Evolutionary conservation across 2,113 vertebrate genomes (phyloP).

Genomic region (Acrocephalus kingi): DNA sequence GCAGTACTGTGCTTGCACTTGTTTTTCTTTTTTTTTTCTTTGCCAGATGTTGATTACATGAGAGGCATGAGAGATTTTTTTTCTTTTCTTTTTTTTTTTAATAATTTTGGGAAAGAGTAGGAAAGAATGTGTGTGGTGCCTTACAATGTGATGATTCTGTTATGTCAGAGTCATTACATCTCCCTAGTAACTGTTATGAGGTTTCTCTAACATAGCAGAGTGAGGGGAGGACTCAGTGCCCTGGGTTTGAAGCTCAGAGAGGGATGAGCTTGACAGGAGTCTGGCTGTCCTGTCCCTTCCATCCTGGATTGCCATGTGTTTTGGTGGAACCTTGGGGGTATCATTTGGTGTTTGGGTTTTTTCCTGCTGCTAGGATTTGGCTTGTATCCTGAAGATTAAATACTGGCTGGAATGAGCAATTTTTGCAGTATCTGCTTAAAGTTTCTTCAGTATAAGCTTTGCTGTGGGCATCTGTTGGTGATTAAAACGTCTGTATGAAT

Average conservation of each 20-base stretch:
- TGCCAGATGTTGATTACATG: neutral
- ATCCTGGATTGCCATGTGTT: neutral
- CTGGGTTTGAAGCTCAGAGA: neutral
- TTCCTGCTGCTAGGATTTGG: neutral
- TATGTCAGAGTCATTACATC: neutral
- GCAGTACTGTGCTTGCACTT: neutral
- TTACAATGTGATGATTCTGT: neutral
- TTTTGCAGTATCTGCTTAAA: conserved; percentile 5
- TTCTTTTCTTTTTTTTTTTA: too few relatives aligned
- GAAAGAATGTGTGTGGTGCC: neutral
- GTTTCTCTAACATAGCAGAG: neutral
- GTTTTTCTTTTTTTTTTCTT: neutral
- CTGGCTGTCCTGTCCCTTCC: neutral
- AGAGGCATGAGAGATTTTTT: neutral
- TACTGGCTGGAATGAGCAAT: neutral
- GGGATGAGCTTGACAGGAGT: neutral
- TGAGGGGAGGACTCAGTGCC: neutral
- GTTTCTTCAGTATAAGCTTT: neutral
- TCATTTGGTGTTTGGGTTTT: neutral
- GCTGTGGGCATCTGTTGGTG: conserved; percentile 39
- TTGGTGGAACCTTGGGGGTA: neutral
- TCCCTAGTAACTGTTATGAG: neutral
- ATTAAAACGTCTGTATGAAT: conserved; percentile 52
- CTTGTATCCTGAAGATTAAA: neutral
- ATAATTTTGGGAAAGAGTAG: neutral